These are phyloP conservation scores for Tridacna crocea DNA, from an alignment of 2,888 invertebrate genomes.

Conservation along the genomic window DNA sequence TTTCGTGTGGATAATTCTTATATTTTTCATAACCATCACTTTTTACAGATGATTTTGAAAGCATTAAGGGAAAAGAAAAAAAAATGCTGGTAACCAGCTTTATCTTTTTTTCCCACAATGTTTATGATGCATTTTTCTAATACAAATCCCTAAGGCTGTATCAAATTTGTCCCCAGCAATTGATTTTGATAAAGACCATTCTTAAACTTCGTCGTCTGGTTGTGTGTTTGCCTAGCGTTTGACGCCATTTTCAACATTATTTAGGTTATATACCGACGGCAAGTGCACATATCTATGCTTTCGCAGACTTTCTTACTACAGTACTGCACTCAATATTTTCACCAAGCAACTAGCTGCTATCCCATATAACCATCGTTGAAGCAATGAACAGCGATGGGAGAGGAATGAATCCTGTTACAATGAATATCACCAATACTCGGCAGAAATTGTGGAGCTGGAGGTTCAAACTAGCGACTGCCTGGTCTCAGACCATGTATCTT, in stretches of 20 bases:
- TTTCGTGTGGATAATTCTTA: no score
- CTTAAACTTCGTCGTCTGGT: neutral
- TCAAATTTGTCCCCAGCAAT: no score
- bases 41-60: no score
- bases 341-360: neutral
- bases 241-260: neutral
- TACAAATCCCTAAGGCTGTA: no score
- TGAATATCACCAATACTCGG: neutral
- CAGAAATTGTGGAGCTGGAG: neutral
- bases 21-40: no score
- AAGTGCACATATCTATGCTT: neutral
- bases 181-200: no score
- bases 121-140: no score
- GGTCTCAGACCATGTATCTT: neutral
- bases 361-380: neutral
- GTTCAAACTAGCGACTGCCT: neutral
- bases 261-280: neutral
- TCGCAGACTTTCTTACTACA: neutral
- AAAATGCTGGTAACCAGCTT: no score
- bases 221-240: neutral
- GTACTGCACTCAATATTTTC: neutral
- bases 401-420: no score
- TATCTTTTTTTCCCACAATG: no score
- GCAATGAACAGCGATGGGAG: no score
- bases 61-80: no score